Base-by-base conservation (phyloP, 2,888 invertebrate genomes). In the Aphidoletes aphidimyza region DNA sequence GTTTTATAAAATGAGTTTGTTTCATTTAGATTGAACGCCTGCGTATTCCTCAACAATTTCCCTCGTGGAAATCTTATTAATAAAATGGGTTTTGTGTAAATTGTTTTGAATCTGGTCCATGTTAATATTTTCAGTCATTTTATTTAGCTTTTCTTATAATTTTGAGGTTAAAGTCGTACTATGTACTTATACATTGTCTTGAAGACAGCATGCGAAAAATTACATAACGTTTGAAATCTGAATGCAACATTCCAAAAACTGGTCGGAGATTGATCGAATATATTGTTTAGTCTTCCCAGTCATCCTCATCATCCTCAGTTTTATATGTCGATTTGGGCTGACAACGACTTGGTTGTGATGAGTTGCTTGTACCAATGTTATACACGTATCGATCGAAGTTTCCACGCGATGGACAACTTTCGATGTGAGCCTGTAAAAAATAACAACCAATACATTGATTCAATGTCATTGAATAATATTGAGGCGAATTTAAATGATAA, bases 391-490 rank as follows among this genome's bases (percentile, higher is more conserved):
- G 81, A 34, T 85, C 85, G 1, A 85, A 69, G 3, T 42, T 69
- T 34, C 30, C 83, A 11, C 87, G 86, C 3, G 87, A 86, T 0
- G 86, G 84, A 83, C 87, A 88, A 19, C 84, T 84, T 11, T 86
- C 85, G 0, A 87, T 86, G 84, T 88, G 87, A 86, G 86, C 86
- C 87, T 87, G 45, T 36, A 30, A 45, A 6, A 83, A 83, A 19
- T 36, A 42, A 30, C 6, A 69, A 69, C 11, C 3, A 47, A 14
- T 17, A 47, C 17, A 17, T 11, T 47, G 47, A 17, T 47, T n/a
- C n/a, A 39, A 39, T 47, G 6, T 47, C 47, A 47, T 47, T 47
- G 47, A 3, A 17, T 47, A 11, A 47, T 34, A 47, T 45, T 17
- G 34, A 83, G 45, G 26, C 5, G 17, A 30, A 22, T 3, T 11